Evolutionary conservation across 2,113 vertebrate genomes (phyloP), one percentile per base, ranked within the genome.

Genomic region (Oplegnathus fasciatus): DNA sequence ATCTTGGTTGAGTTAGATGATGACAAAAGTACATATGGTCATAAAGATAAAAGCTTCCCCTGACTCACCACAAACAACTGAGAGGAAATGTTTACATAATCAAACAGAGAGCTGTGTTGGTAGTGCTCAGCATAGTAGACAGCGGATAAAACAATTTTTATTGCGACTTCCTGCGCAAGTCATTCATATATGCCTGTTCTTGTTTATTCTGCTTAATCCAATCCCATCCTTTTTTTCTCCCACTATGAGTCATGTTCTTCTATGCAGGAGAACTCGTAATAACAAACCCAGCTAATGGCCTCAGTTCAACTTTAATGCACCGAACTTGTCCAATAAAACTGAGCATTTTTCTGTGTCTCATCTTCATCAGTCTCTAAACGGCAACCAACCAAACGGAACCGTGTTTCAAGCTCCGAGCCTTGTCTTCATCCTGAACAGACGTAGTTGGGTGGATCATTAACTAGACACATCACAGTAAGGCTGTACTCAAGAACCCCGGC

Each of bases 401-500:
- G 5, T 24, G 54, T 79, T 54, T 62, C 48, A 74, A 75, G 34
- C 46, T 6, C 22, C 1, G 30, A 83, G 60, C 61, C 34, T 54
- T 48, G 66, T 82, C 62, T 79, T 74, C 69, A 52, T 84, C 58
- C 2, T 72, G 55, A 78, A 79, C 86, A 76, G 80, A 67, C 57
- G 34, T 55, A 55, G 76, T 22, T 14, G 6, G 64, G 93, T 92
- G 62, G 89, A 92, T 95, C 64, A 95, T 96, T 96, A 94, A 96
- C 94, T 34, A 62, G 70, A 83, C 50, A 83, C 79, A 89, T 87
- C 58, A 78, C 74, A 50, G 83, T 73, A 26, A 81, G 60, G 77
- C 72, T 75, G 79, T 42, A 75, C 60, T 89, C 67, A 86, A 70
- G 57, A 86, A 78, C 82, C 68, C 28, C 44, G 61, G 84, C 84